Evolutionary conservation across 53 echinoderm and acorn worm genomes (phyloP), one percentile per base, ranked within the genome.

Genomic region (Zoroaster sp.): DNA sequence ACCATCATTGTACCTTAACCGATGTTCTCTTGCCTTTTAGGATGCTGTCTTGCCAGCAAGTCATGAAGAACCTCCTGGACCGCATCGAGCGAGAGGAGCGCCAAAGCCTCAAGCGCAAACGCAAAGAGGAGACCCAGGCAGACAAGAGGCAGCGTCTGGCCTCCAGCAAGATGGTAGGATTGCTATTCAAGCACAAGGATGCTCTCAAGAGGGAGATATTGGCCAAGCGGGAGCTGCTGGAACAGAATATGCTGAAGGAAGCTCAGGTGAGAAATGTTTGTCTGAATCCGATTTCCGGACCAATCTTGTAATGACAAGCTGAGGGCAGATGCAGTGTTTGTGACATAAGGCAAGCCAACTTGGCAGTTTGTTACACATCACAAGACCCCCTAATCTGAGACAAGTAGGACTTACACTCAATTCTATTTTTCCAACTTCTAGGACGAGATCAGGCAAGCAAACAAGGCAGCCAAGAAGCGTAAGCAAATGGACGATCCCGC

Each of bases 51-150:
- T 91, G 94, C 63, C 93, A 91, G 70, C 86, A 88, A 34, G 81
- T 99, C 75, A 96, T 99, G 93, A 99, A 94, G 78, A 31, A 21
- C 18, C 89, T 99, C 92, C 93, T 99, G 69, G 99, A 99, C 54
- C 93, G 89, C 35, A 74, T 99, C 37, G 99, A 99, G 69, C 87
- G 83, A 75, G 94, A 94, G 67, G 99, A 99, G 80, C 87, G 86
- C 14, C 87, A 89, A 65, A 89, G 66, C 65, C 79, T 89, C 80
- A 99, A 99, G 75, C 91, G 99, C 70, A 99, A 99, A 69, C 89
- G 83, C 23, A 92, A 91, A 73, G 93, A 94, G 85, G 95, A 93
- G 38, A 87, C 89, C n/a, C 81, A 87, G 53, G 95, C 91, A 30
- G 95, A 93, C 51, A 95, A 95, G 93, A 74, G 87, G 35, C 93